Base-by-base conservation (phyloP, 2,888 invertebrate species). In the Drosophila demipolita region DNA sequence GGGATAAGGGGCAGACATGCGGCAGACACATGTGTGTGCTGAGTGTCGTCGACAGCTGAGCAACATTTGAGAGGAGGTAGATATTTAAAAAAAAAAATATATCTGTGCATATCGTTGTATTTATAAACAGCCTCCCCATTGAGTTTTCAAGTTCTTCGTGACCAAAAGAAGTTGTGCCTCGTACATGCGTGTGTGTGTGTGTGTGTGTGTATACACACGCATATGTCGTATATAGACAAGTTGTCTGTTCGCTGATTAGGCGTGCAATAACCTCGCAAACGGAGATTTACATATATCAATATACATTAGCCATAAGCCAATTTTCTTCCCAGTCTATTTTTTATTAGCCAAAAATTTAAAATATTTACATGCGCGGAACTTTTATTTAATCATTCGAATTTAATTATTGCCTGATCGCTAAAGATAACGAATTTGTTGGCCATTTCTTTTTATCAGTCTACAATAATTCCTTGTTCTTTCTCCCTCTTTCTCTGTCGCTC, bases 251-350 rank as follows among this genome's bases (percentile, higher is more conserved):
- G 68, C 57, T 75, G 80, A 86, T 81, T 76, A 87, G 84, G 62
- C 62, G 65, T 75, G 68, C 83, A 78, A 86, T 78, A 84, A 83
- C 82, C 84, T 73, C 58, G 49, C 54, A 40, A 6, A 17, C 12
- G 6, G 1, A 36, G 58, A 90, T 87, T 88, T 75, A 74, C 88
- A 90, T 87, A 87, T 86, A 86, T 86, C 88, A 78, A 89, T 87
- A 89, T 83, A 79, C 82, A 83, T 87, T 81, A 87, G 83, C 75
- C 81, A 83, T 87, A 61, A 80, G 69, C 57, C 75, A 73, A 77
- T 78, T 70, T 77, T 73, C 53, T 61, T 50, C 33, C 45, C 45
- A 45, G 8, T 36, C 4, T n/a, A 17, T 35, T 40, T 73, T 40
- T 57, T 62, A 62, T 53, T 60, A 35, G 35, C 48, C 58, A 58